phyloP scores from a whole-genome alignment of 2,797 vertebrate species.

The Pseudocheirus occidentalis region DNA sequence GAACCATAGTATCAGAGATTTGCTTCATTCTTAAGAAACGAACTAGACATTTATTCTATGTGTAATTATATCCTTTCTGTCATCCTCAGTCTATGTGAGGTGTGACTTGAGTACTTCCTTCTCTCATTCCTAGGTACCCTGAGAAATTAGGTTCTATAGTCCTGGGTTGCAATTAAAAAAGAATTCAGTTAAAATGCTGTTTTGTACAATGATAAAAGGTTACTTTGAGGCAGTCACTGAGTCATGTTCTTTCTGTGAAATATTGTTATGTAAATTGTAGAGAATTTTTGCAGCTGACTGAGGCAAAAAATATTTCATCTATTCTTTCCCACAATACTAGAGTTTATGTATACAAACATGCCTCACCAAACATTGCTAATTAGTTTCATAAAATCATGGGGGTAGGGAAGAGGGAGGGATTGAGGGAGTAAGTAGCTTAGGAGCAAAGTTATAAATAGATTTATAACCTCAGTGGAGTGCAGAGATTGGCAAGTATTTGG shows the following conservation, averaged over 20 bases:
- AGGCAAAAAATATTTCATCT: conserved; percentile 14
- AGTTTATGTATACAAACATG: conserved; percentile 25
- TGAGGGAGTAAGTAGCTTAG: neutral
- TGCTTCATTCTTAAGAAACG: conserved; percentile 72
- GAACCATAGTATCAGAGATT: conserved; percentile 65
- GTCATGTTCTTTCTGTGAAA: conserved; percentile 48
- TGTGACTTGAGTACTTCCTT: conserved; percentile 49
- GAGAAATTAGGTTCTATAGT: conserved; percentile 48
- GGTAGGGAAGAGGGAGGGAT: neutral
- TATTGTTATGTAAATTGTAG: conserved; percentile 45
- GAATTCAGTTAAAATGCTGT: conserved; percentile 19
- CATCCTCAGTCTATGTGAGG: conserved; percentile 32
- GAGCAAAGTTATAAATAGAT: neutral
- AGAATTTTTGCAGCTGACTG: conserved; percentile 40
- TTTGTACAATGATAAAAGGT: conserved; percentile 27
- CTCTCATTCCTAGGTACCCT: conserved; percentile 38
- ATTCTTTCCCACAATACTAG: conserved; percentile 38
- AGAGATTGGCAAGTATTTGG: neutral
- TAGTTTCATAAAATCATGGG: neutral
- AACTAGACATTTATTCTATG: conserved; percentile 73
- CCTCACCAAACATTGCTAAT: neutral
- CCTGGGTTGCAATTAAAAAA: conserved; percentile 47
- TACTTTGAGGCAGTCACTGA: conserved; percentile 30
- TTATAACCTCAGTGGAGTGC: neutral
- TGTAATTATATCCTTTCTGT: conserved; percentile 64